Percentiles rank a stretch among this genome's conserved stretches.
These are phyloP conservation scores for Odontamblyopus rebecca DNA, from an alignment of 2,797 vertebrate species.

Conservation along the genomic window DNA sequence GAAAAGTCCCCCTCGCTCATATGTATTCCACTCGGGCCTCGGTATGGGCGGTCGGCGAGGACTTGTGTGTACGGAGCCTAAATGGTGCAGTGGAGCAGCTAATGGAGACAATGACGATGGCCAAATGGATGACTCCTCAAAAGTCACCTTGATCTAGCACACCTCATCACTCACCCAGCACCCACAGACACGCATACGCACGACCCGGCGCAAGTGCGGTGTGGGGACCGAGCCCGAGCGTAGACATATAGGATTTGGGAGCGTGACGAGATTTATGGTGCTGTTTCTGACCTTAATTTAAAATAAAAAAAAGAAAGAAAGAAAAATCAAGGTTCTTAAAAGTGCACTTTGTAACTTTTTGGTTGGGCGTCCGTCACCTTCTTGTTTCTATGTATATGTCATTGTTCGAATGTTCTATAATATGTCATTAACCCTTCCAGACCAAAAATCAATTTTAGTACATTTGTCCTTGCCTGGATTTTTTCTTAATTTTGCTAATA, in stretches of 20 bases:
- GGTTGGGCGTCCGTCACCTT: too few relatives aligned
- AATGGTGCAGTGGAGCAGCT: constrained; percentile 62
- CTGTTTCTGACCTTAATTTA: not conserved
- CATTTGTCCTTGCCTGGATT: too few relatives aligned
- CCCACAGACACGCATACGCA: constrained; percentile 24
- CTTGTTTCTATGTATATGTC: too few relatives aligned
- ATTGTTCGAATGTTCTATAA: too few relatives aligned
- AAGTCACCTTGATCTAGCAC: constrained; percentile 66
- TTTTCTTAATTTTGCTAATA: too few relatives aligned
- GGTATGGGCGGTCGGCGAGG: constrained; percentile 36
- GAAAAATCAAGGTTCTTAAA: not conserved
- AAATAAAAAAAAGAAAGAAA: not conserved
- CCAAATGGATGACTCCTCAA: constrained; percentile 60
- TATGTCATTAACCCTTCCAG: too few relatives aligned
- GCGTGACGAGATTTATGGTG: not conserved
- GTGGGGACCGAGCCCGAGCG: not conserved
- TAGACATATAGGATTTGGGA: not conserved
- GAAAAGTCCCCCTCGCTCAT: constrained; percentile 6
- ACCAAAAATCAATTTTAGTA: too few relatives aligned
- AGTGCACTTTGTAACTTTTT: too few relatives aligned
- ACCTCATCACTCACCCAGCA: constrained; percentile 58
- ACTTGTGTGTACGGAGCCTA: constrained; percentile 44
- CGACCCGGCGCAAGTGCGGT: constrained; percentile 4
- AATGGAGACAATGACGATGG: constrained; percentile 64
- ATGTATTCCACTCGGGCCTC: constrained; percentile 25